Evolutionary conservation across 2,888 invertebrate species (phyloP).

Genomic region (Tachina fera): DNA sequence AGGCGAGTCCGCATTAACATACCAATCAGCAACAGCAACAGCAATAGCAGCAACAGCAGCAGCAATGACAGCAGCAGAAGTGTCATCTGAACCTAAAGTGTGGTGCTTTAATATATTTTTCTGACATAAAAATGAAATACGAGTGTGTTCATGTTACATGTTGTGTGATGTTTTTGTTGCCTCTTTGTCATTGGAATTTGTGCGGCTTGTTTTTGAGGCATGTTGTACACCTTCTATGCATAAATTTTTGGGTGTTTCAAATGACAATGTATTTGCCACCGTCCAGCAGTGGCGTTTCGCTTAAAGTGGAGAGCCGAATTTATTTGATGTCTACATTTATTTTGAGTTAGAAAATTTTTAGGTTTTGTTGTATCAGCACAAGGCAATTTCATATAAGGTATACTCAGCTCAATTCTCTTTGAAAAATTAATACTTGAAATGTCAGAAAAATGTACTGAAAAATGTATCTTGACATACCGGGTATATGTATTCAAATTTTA

Average conservation of each 20-base stretch:
- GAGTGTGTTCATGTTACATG: constrained; percentile 13
- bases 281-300: constrained; percentile 24
- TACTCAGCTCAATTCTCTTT: too few species aligned
- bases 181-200: constrained; percentile 11
- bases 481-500: too few species aligned
- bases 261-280: constrained; percentile 5
- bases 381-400: too few species aligned
- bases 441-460: too few species aligned
- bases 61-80: neutral
- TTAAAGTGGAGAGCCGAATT: neutral
- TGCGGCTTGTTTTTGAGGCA: constrained; percentile 35
- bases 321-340: too few species aligned
- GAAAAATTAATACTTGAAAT: too few species aligned
- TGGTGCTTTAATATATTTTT: constrained; percentile 32
- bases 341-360: too few species aligned
- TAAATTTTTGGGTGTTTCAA: constrained; percentile 38
- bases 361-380: too few species aligned
- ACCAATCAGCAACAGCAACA: neutral
- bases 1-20: constrained; percentile 9
- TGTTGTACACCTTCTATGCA: constrained; percentile 29
- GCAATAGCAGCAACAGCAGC: neutral
- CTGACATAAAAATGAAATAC: constrained; percentile 51
- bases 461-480: too few species aligned
- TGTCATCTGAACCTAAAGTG: neutral
- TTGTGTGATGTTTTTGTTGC: constrained; percentile 15